These are phyloP conservation scores for Zaprionus vittiger DNA, from an alignment of 1,140 invertebrate genomes.

Conservation along the genomic window DNA sequence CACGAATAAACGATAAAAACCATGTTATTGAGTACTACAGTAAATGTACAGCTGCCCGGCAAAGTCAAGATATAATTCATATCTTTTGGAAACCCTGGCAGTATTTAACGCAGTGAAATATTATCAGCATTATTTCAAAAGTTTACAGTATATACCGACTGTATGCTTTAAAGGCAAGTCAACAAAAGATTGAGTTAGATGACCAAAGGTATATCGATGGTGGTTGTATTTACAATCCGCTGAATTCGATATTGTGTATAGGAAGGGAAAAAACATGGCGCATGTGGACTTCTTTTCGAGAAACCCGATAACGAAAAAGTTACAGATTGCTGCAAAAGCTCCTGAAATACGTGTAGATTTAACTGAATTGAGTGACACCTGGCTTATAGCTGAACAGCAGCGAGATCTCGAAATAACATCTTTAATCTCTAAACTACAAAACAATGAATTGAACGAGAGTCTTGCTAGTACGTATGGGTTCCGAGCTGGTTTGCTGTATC, in stretches of 20 bases:
- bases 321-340: background rate
- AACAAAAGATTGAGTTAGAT: slow-evolving; percentile 23
- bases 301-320: too few relatives aligned
- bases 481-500: background rate
- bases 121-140: background rate
- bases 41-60: too few relatives aligned
- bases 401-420: background rate
- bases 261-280: too few relatives aligned
- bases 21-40: too few relatives aligned
- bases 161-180: slow-evolving; percentile 43
- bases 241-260: too few relatives aligned
- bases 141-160: background rate
- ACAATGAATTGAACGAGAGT: background rate
- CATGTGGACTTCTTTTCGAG: too few relatives aligned
- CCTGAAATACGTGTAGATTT: background rate
- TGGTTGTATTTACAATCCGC: too few relatives aligned
- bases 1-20: too few relatives aligned
- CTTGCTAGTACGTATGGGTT: background rate
- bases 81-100: too few relatives aligned
- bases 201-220: slow-evolving; percentile 39
- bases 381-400: slow-evolving; percentile 6
- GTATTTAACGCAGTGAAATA: too few relatives aligned
- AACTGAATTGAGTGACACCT: too few relatives aligned
- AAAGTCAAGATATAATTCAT: too few relatives aligned
- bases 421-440: slow-evolving; percentile 6